Evolutionary conservation across 2,888 invertebrate genomes (phyloP), one percentile per base, ranked within the genome.

Genomic region (Epirrhoe tristata): DNA sequence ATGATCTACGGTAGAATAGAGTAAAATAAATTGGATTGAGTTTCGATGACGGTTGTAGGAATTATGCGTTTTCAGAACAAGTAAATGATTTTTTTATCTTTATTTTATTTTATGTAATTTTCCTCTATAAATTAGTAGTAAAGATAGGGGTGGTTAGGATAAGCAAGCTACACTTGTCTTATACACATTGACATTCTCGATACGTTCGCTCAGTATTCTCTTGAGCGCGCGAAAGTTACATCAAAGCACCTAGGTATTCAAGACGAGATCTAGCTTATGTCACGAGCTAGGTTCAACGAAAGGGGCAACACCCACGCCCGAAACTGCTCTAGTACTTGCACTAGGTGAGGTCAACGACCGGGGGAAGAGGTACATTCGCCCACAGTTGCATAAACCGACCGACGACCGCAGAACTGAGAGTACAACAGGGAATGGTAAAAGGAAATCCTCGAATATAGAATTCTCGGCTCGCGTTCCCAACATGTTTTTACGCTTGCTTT

Each of bases 341-440:
- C 81, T 74, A 85, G 81, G 79, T 74, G 74, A 74, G 85, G 78
- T 89, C 83, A 90, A 89, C 70, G 87, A 89, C 85, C 88, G 79
- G 84, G 80, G 81, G 84, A 81, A 81, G 80, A 81, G 80, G 83
- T 84, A 84, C 84, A 85, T 80, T 84, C 81, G 79, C 82, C 81
- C 73, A 74, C 73, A 77, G 81, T 85, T 87, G 86, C 87, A 87
- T 86, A 87, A 89, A 85, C 83, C 83, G 85, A 82, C 79, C 84
- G 74, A 82, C 82, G 84, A 88, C 85, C 87, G 82, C 79, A 77
- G 66, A 81, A 67, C 76, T 67, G 59, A 32, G 61, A 66, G 80
- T 79, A 74, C 79, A 79, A 71, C 76, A 76, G 74, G 80, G 74
- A 75, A 77, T 76, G 68, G 74, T 65, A 66, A 66, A 69, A 70